Conservation (phyloP, 2,797 vertebrate genomes). For the Phoebastria nigripes region DNA sequence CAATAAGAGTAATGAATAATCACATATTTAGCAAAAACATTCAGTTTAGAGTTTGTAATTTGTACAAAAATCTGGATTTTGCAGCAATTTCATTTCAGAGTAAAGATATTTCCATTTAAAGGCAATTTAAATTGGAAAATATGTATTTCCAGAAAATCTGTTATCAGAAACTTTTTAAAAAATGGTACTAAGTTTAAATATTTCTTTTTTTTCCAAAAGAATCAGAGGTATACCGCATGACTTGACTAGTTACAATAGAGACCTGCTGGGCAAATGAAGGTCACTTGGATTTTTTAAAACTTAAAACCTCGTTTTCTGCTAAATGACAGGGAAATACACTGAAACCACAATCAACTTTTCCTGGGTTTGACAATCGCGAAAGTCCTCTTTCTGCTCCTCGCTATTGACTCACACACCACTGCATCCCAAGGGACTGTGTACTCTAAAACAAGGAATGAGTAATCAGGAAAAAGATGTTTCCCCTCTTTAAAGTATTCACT, state of each 20-base stretch:
- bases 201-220: background rate
- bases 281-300: background rate
- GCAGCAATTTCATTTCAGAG: slow-evolving; percentile 1
- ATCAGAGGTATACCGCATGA: background rate
- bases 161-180: background rate
- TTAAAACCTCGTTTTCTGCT: background rate
- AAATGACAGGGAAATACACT: background rate
- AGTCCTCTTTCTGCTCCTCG: slow-evolving; percentile 14
- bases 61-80: background rate
- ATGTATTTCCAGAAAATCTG: background rate
- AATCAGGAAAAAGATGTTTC: slow-evolving; percentile 71
- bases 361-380: background rate
- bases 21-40: slow-evolving; percentile 23
- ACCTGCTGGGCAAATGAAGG: background rate
- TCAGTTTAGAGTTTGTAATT: background rate
- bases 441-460: slow-evolving; percentile 25
- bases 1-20: slow-evolving; percentile 51
- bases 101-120: background rate
- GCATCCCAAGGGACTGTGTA: background rate
- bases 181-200: background rate
- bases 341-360: background rate
- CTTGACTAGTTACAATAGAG: background rate
- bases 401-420: slow-evolving; percentile 29
- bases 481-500: slow-evolving; percentile 52
- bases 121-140: background rate